phyloP scores from a whole-genome alignment of 92 coral and sea anemone genomes.

The Chrysogorgia sp. region DNA sequence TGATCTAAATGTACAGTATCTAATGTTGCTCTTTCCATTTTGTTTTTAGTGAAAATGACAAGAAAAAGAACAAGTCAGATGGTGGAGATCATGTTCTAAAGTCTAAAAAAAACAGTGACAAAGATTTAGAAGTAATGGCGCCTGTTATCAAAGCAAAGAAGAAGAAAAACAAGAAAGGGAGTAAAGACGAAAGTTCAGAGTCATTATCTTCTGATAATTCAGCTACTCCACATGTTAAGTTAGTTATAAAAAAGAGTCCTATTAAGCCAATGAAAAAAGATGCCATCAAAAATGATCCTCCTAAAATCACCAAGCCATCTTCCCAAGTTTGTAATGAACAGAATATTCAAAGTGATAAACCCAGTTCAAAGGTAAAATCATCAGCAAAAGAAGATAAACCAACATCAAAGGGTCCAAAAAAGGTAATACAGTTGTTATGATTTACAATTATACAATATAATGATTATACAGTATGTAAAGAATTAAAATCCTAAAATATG shows the following conservation, averaged over 20 bases:
- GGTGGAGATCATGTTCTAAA: not conserved
- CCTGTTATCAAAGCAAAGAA: slow-evolving; percentile 23
- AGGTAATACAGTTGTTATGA: slow-evolving; percentile 16
- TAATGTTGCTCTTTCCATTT: not conserved
- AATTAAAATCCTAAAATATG: no score
- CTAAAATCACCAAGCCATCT: slow-evolving; percentile 17
- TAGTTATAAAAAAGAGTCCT: slow-evolving; percentile 78
- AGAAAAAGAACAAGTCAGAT: slow-evolving; percentile 33
- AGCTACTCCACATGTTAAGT: slow-evolving; percentile 66
- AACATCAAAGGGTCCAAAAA: slow-evolving; percentile 25
- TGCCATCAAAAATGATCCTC: slow-evolving; percentile 11
- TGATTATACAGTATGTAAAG: slow-evolving; percentile 1
- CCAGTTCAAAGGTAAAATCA: not conserved
- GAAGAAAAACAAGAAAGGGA: slow-evolving; percentile 54
- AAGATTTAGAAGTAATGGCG: not conserved
- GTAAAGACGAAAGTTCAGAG: slow-evolving; percentile 35
- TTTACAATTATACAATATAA: slow-evolving; percentile 16
- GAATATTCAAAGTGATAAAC: not conserved
- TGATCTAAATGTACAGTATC: not conserved
- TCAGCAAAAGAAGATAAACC: slow-evolving; percentile 6
- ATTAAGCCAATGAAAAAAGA: slow-evolving; percentile 8
- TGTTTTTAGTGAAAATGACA: slow-evolving; percentile 39
- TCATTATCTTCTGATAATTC: not conserved
- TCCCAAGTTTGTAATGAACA: slow-evolving; percentile 28
- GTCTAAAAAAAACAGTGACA: slow-evolving; percentile 11